Evolutionary conservation across 2,113 vertebrate species (phyloP).

Genomic region (Pantherophis guttatus): DNA sequence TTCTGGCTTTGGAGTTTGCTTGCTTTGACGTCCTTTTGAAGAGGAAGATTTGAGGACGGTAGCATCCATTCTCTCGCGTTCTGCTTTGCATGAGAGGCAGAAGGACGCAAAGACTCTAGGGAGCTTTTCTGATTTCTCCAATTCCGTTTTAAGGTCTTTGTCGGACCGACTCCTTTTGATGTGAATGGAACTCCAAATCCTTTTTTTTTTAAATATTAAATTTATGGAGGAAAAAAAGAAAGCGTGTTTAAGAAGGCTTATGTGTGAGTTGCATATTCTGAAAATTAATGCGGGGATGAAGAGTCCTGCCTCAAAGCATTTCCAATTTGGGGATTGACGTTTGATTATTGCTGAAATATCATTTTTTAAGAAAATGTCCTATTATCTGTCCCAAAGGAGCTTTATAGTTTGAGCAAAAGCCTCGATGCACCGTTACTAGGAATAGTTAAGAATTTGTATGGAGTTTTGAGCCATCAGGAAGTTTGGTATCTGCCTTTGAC

Average conservation of each 20-base stretch:
- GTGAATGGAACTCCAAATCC: constrained; percentile 60
- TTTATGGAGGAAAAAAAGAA: constrained; percentile 27
- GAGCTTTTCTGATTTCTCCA: constrained; percentile 63
- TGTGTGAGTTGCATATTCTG: constrained; percentile 32
- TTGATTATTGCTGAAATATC: constrained; percentile 41
- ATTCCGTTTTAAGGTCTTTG: constrained; percentile 64
- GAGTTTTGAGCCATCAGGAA: background rate
- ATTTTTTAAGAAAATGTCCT: constrained; percentile 35
- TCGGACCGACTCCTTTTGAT: constrained; percentile 65
- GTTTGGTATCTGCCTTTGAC: background rate
- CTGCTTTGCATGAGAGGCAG: constrained; percentile 46
- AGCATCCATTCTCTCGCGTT: constrained; percentile 35
- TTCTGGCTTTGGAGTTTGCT: background rate
- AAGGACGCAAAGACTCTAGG: constrained; percentile 51
- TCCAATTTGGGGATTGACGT: constrained; percentile 34
- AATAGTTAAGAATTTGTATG: background rate
- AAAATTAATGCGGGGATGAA: constrained; percentile 7
- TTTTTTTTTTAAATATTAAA: constrained; percentile 48
- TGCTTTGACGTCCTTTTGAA: constrained; percentile 11
- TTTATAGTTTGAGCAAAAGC: background rate
- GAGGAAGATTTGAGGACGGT: background rate
- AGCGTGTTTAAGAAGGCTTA: constrained; percentile 36
- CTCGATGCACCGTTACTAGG: background rate
- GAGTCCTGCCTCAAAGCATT: constrained; percentile 19
- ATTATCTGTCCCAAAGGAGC: constrained; percentile 3